Percentiles rank a stretch among this genome's conserved stretches.
These are phyloP conservation scores for Pollicipes pollicipes DNA, from an alignment of 1,140 invertebrate genomes.

Conservation along the genomic window DNA sequence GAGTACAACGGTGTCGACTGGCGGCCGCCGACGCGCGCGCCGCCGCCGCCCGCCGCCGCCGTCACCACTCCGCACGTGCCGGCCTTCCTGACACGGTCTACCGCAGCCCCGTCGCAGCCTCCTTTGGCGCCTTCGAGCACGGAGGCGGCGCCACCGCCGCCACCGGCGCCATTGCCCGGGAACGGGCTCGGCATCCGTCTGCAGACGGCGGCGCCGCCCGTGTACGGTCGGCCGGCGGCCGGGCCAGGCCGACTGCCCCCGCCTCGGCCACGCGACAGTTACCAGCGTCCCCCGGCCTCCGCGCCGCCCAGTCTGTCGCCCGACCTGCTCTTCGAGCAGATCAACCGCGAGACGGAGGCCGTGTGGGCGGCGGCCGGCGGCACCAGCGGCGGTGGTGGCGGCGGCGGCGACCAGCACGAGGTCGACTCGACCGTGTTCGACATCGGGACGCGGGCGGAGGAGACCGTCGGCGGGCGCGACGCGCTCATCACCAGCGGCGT, in stretches of 20 bases:
- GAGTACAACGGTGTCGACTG: neutral
- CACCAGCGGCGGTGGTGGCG: too few species aligned
- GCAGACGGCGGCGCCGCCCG: neutral
- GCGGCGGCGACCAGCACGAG: too few species aligned
- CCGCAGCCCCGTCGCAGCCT: neutral
- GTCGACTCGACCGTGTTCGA: too few species aligned
- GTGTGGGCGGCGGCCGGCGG: neutral
- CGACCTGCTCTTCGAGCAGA: neutral
- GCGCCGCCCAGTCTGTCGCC: neutral
- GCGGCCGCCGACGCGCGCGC: neutral
- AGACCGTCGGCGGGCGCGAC: neutral
- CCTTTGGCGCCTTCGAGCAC: too few species aligned
- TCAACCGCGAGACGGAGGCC: neutral
- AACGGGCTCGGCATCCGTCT: neutral
- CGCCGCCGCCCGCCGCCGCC: neutral
- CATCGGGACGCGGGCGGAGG: neutral
- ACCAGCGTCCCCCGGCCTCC: neutral
- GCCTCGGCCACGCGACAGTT: neutral
- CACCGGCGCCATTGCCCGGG: too few species aligned
- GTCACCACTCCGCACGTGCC: neutral
- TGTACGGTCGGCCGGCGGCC: neutral
- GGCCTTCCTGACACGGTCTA: too few species aligned
- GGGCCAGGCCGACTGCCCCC: too few species aligned
- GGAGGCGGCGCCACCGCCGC: too few species aligned
- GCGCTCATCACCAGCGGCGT: neutral